Base-by-base conservation (phyloP, 2,888 invertebrate genomes). In the Mellilla xanthometata region DNA sequence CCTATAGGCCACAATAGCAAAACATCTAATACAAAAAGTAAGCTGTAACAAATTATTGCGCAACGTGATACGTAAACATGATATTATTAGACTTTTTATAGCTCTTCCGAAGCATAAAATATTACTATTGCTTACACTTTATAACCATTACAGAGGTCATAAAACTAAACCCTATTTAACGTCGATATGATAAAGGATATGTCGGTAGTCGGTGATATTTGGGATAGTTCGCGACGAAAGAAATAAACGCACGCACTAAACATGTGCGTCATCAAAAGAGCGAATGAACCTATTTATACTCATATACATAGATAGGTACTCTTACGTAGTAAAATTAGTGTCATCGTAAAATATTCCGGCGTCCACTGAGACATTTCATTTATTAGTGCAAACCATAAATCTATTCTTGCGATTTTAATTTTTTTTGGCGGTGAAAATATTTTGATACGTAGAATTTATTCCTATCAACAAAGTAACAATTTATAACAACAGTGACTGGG, bases 111-210 rank as follows among this genome's bases (percentile, higher is more conserved):
- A 64, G 57, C 62, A 65, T 65, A 62, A 24, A 59, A 70, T 68
- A 65, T 62, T 45, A 46, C 57, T 56, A 46, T 55, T 50, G 55
- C 55, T 58, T 58, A 58, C 62, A 65, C 56, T 66, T 65, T 62
- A 70, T 63, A 52, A 60, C 49, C 60, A 54, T 59, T 58, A 60
- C 53, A 60, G 53, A 62, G 64, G 48, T 56, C 69, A 62, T 73
- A 75, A 76, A 75, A 68, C 60, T 64, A 69, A 74, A 72, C 62
- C 64, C 65, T 63, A 65, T 60, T 67, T 65, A 64, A 62, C 58
- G 62, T 58, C 62, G 81, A 81, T 82, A 81, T 81, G 80, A 66
- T 65, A 60, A 62, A 66, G 65, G 81, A 81, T 80, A 81, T 81
- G 78, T 68, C 53, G 45, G 31, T 52, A 56, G 12, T 35, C 22